A percentile compares a stretch with the other conserved stretches of the same genome.
Evolutionary conservation across 2,113 vertebrate genomes (phyloP).

Genomic region (Cheirogaleus medius): DNA sequence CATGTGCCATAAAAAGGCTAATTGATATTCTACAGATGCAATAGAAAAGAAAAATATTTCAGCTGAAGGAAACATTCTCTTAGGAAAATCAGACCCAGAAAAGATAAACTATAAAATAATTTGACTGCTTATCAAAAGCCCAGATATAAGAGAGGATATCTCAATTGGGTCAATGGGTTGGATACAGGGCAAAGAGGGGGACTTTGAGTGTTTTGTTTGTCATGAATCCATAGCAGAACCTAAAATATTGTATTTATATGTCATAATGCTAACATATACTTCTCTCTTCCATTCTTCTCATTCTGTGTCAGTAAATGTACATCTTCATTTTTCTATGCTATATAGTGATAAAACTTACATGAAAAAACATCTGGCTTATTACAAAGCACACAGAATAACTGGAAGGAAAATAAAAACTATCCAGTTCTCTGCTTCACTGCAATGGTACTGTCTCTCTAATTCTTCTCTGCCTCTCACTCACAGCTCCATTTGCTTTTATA

Average conservation of each 20-base stretch:
- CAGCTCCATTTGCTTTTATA: background rate
- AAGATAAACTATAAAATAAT: constrained; percentile 50
- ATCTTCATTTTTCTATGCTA: background rate
- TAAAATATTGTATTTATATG: constrained; percentile 55
- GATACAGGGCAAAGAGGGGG: background rate
- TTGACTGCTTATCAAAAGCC: constrained; percentile 46
- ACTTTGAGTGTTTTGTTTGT: background rate
- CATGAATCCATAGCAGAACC: constrained; percentile 18
- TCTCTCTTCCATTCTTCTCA: background rate
- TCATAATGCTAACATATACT: background rate
- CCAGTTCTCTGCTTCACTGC: background rate
- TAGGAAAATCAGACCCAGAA: constrained; percentile 54
- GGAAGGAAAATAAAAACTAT: constrained; percentile 61
- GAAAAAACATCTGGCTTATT: constrained; percentile 52
- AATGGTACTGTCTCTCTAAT: background rate
- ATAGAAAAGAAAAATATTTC: constrained; percentile 42
- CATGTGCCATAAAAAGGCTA: constrained; percentile 74
- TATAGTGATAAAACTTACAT: background rate
- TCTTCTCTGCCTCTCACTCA: background rate
- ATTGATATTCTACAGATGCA: constrained; percentile 72
- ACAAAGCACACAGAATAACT: constrained; percentile 19
- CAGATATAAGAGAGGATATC: background rate
- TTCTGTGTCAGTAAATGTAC: constrained; percentile 20
- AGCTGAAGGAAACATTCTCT: background rate
- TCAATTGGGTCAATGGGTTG: background rate